Base-by-base conservation (phyloP, 2,888 invertebrate genomes). In the Thereva nobilitata region DNA sequence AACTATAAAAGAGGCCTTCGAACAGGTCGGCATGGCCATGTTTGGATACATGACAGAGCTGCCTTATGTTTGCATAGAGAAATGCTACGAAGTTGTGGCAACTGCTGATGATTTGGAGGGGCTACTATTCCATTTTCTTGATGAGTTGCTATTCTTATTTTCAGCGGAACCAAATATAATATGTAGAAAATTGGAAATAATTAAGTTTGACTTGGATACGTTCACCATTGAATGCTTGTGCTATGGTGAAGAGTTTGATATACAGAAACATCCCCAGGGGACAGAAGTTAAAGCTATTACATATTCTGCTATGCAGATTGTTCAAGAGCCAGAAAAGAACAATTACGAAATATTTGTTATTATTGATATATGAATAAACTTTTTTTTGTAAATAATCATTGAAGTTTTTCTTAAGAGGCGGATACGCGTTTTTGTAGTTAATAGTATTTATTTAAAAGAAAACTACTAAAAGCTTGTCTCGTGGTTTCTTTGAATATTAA, bases 211-310 rank as follows among this genome's bases (percentile, higher is more conserved):
- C 77, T 83, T 84, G 64, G 89, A 90, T 75, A 90, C 90, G 73
- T 93, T 93, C 77, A 87, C 85, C 75, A 92, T 97, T 75, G 89
- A 87, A 72, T 89, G 89, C 75, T 85, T 85, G 73, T 90, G 89
- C 77, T 93, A 89, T 76, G 97, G 99, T n/a, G 99, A 99, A 83
- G 90, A 92, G 74, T 99, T 99, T 82, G 86, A 87, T 74, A 84
- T 97, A 66, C 89, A 89, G 1, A 97, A 94, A 81, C 98, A 99
- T 83, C 94, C 97, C 0, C 98, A 97, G 82, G 98, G 97, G 9
- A 91, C 95, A 2, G 99, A 99, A 83, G 95, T 99, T 3, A 99
- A 99, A 81, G 99, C 99, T 41, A 99, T 99, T 72, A 99, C 99
- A 4, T 99, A 99, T 82, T 97, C 98, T 5, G 95, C 97, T 65